Evolutionary conservation across 2,888 invertebrate species (phyloP).

Genomic region (Cantharis lateralis): DNA sequence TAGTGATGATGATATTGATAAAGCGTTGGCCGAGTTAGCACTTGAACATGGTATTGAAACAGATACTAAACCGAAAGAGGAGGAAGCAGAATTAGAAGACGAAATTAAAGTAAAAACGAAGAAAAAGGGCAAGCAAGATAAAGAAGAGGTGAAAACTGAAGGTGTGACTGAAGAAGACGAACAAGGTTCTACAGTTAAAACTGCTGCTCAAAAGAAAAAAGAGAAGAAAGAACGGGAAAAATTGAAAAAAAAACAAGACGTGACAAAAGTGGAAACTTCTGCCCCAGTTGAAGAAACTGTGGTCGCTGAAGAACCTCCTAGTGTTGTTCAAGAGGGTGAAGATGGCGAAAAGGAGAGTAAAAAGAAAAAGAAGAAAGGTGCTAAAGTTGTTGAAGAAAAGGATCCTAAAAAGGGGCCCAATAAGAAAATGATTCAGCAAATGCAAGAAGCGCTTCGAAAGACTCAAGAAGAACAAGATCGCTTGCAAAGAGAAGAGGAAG

Average conservation of each 20-base stretch:
- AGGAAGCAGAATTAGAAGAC: slow-evolving; percentile 49
- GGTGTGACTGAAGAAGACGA: slow-evolving; percentile 59
- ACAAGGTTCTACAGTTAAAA: slow-evolving; percentile 69
- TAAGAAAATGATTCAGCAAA: slow-evolving; percentile 84
- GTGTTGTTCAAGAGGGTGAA: slow-evolving; percentile 55
- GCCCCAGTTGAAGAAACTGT: slow-evolving; percentile 34
- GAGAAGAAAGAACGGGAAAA: slow-evolving; percentile 85
- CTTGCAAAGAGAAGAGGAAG: slow-evolving; percentile 75
- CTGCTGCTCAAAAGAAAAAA: slow-evolving; percentile 87
- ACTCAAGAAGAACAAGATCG: slow-evolving; percentile 89
- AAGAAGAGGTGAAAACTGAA: slow-evolving; percentile 45
- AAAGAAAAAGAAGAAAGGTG: slow-evolving; percentile 22
- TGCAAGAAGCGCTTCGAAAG: slow-evolving; percentile 90
- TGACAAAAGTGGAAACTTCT: not conserved
- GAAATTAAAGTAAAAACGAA: slow-evolving; percentile 40
- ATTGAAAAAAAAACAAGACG: slow-evolving; percentile 50
- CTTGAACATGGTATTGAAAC: slow-evolving; percentile 73
- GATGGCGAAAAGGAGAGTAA: slow-evolving; percentile 23
- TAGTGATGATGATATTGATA: slow-evolving; percentile 82
- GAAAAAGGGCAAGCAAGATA: slow-evolving; percentile 26
- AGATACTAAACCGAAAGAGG: slow-evolving; percentile 49
- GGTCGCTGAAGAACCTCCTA: slow-evolving; percentile 42
- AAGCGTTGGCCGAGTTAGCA: slow-evolving; percentile 80
- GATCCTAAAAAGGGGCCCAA: slow-evolving; percentile 71
- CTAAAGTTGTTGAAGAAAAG: slow-evolving; percentile 21